Evolutionary conservation across 1,140 invertebrate species (phyloP), one percentile per base, ranked within the genome.

Genomic region (Ceratina japonica): DNA sequence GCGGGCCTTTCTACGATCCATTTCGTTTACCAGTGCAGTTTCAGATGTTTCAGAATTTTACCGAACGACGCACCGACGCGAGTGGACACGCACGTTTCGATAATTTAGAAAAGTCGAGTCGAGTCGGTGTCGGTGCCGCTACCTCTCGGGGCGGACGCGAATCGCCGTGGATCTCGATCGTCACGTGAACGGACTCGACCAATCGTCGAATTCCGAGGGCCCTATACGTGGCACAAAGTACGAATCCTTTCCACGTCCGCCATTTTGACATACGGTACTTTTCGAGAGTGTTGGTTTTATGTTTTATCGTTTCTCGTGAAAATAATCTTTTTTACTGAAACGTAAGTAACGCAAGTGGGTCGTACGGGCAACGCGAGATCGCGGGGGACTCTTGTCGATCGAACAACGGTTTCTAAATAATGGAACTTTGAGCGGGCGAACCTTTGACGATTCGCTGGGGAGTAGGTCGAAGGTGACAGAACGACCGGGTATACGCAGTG

Each of bases 251-350:
- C 93, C 93, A 94, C 93, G 93, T 95, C 94, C 94, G 95, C 95
- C 95, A 96, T 96, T 95, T 96, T 96, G 95, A 95, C 95, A 95
- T 94, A 94, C 94, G 94, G 93, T 93, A 94, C 94, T 93, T 94
- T 94, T 93, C 89, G 91, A 94, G 94, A 94, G 93, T 94, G 93
- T 93, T 94, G 93, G 93, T 94, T 94, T 94, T 94, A 94, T 95
- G 94, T 94, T 94, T 93, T 94, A 93, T 93, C 93, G 93, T 94
- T 94, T 93, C 93, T 94, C 93, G 93, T 93, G 92, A 92, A 93
- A 94, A 93, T 93, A 93, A 91, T 91, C 92, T 93, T 93, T 92
- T 94, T 93, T 95, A 94, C 91, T 93, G 93, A 93, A 94, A 94
- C 92, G 94, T 95, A 94, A 94, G 94, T 95, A 92, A 83, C 71